These are phyloP conservation scores for Yponomeuta malinellus DNA, from an alignment of 2,888 invertebrate species.

Conservation along the genomic window DNA sequence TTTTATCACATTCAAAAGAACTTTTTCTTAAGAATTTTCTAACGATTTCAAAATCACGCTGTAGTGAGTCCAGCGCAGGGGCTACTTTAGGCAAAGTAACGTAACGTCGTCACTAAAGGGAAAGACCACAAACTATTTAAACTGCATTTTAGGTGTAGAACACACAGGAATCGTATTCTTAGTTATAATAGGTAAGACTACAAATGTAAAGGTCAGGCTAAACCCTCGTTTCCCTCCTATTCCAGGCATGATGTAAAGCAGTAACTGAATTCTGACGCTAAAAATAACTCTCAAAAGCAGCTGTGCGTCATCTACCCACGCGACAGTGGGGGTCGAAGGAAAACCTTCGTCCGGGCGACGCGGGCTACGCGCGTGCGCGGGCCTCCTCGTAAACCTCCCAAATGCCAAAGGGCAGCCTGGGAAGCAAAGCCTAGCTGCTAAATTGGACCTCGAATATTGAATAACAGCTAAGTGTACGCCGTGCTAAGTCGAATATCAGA, in stretches of 20 bases:
- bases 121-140: too few relatives aligned
- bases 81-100: too few relatives aligned
- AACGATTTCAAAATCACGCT: too few relatives aligned
- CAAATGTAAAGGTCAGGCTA: too few relatives aligned
- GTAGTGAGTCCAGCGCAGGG: too few relatives aligned
- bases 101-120: too few relatives aligned
- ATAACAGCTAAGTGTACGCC: background rate
- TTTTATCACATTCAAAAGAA: too few relatives aligned
- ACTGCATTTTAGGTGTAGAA: too few relatives aligned
- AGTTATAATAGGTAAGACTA: too few relatives aligned
- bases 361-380: slow-evolving; percentile 47
- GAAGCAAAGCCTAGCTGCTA: slow-evolving; percentile 38
- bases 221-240: too few relatives aligned
- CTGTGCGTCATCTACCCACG: background rate
- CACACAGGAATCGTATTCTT: too few relatives aligned
- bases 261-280: background rate
- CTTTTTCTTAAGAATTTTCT: too few relatives aligned
- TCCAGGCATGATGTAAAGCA: background rate
- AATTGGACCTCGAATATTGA: slow-evolving; percentile 31
- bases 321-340: background rate
- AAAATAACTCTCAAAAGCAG: background rate
- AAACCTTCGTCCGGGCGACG: background rate
- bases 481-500: slow-evolving; percentile 27
- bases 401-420: slow-evolving; percentile 71
- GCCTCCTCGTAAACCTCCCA: slow-evolving; percentile 45